Percentiles rank a stretch among this genome's conserved stretches.
Conservation (phyloP, 2,888 invertebrate genomes). For the Ypsolopha sequella region DNA sequence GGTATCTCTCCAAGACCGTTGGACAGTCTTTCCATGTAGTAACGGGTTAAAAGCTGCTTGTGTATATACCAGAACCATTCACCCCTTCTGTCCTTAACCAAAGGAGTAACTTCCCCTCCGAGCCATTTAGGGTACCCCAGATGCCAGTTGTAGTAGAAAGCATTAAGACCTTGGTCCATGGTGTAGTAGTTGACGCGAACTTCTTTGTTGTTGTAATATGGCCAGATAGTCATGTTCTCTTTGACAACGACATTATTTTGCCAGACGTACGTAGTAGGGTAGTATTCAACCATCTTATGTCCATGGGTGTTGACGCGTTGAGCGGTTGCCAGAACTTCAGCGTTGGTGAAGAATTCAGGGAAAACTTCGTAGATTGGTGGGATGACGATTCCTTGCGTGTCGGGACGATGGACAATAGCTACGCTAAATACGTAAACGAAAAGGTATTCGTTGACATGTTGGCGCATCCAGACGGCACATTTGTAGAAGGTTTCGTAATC, state of each 20-base stretch:
- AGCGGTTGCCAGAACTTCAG: conserved; percentile 75
- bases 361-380: conserved; percentile 81
- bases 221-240: conserved; percentile 73
- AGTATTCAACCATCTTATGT: conserved; percentile 29
- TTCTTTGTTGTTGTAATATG: conserved; percentile 64
- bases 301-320: conserved; percentile 68
- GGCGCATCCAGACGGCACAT: conserved; percentile 77
- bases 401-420: conserved; percentile 73
- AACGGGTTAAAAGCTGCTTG: conserved; percentile 78
- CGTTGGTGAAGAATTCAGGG: conserved; percentile 79
- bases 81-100: conserved; percentile 72
- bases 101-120: conserved; percentile 60
- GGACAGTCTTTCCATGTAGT: conserved; percentile 81
- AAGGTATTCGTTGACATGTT: conserved; percentile 76
- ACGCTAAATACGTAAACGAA: conserved; percentile 75
- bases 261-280: conserved; percentile 40
- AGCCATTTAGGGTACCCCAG: conserved; percentile 76
- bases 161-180: conserved; percentile 78
- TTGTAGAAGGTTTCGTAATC: conserved; percentile 78
- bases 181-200: conserved; percentile 76
- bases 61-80: conserved; percentile 75
- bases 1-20: conserved; percentile 77
- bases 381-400: conserved; percentile 74
- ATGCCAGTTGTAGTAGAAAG: conserved; percentile 73
- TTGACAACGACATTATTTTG: conserved; percentile 67